These are phyloP conservation scores for Boleophthalmus pectinirostris DNA, from an alignment of 2,113 vertebrate genomes.

Conservation along the genomic window DNA sequence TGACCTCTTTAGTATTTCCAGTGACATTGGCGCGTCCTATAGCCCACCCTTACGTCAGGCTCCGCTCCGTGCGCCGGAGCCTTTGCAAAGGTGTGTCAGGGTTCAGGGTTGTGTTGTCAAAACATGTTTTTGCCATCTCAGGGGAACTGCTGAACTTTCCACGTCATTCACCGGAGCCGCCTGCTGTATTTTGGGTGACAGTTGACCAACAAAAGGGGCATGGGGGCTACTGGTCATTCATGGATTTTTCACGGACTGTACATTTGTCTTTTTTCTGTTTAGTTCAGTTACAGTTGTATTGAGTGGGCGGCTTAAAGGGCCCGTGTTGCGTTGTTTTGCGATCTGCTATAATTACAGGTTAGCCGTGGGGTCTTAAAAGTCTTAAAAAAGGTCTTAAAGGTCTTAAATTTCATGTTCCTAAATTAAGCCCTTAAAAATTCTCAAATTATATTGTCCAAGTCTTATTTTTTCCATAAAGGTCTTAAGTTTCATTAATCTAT, in stretches of 20 bases:
- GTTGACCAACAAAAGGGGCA: slow-evolving; percentile 6
- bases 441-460: too few relatives aligned
- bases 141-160: slow-evolving; percentile 53
- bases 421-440: too few relatives aligned
- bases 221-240: not conserved
- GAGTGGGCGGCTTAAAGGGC: not conserved
- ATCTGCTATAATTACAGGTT: too few relatives aligned
- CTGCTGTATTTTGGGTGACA: slow-evolving; percentile 1
- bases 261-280: not conserved
- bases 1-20: not conserved
- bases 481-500: too few relatives aligned
- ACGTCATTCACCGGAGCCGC: slow-evolving; percentile 26
- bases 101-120: slow-evolving; percentile 58
- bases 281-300: not conserved
- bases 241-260: not conserved
- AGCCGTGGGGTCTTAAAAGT: too few relatives aligned
- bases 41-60: slow-evolving; percentile 4
- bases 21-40: slow-evolving; percentile 12
- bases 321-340: too few relatives aligned
- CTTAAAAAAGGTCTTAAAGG: too few relatives aligned
- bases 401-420: too few relatives aligned
- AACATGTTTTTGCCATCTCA: slow-evolving; percentile 49
- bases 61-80: slow-evolving; percentile 13
- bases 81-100: slow-evolving; percentile 38
- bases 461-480: too few relatives aligned